These are phyloP conservation scores for Hemitrygon akajei DNA, from an alignment of 2,797 vertebrate genomes.

Conservation along the genomic window DNA sequence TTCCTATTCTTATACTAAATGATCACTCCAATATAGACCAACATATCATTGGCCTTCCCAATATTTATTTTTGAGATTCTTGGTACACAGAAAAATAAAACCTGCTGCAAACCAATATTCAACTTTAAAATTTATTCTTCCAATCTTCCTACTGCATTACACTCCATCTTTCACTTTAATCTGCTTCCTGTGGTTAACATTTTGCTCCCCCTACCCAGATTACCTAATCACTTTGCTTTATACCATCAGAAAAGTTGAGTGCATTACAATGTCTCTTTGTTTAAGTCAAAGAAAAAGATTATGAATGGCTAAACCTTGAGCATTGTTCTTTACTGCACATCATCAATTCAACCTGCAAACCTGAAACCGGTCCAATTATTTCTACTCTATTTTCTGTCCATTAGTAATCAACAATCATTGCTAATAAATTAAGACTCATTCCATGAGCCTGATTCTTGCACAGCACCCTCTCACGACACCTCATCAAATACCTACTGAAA, in stretches of 20 bases:
- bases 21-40: not conserved
- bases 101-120: not conserved
- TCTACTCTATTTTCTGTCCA: not conserved
- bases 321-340: not conserved
- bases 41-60: not conserved
- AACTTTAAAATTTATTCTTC: not conserved
- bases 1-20: not conserved
- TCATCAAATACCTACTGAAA: not conserved
- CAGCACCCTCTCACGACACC: not conserved
- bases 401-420: not conserved
- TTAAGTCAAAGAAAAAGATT: not conserved
- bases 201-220: not conserved
- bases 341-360: not conserved
- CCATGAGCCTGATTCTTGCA: not conserved
- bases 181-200: not conserved
- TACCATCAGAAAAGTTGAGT: not conserved
- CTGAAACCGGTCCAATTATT: not conserved
- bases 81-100: not conserved
- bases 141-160: not conserved
- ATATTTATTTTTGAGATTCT: not conserved
- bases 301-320: not conserved
- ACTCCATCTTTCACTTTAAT: not conserved
- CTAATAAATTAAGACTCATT: not conserved
- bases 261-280: not conserved
- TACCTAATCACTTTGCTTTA: not conserved